Evolutionary conservation across 2,113 vertebrate species (phyloP), one percentile per base, ranked within the genome.

Genomic region (Oplegnathus fasciatus): DNA sequence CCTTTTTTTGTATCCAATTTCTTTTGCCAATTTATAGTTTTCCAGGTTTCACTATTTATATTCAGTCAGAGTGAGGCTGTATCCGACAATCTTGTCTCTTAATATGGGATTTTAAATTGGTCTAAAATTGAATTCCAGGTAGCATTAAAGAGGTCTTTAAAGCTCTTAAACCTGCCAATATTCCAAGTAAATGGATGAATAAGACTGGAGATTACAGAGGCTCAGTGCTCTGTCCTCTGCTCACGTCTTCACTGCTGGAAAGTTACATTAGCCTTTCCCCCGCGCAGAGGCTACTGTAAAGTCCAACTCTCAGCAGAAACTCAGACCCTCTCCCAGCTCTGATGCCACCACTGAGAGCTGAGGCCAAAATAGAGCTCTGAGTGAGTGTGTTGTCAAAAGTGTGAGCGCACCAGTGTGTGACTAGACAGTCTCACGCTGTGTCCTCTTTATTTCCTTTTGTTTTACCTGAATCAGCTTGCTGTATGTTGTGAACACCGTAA

Each of bases 341-440:
- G 76, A 85, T 1, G 4, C 32, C 68, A 82, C 52, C 6, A 18
- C 77, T 68, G 57, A 77, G 67, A 71, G 70, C 32, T 44, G 42
- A 69, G 24, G 74, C 66, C 62, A 73, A 89, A 90, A 88, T 80
- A 91, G 69, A 77, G 44, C 32, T 44, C 71, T 52, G 42, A 83
- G 15, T 34, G 2, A 82, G 40, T 32, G 40, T 50, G 55, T 26
- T 79, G 75, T 66, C 57, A 46, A 48, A 58, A 42, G 81, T 75
- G 76, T 30, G 73, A 86, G 28, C 32, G 48, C 58, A 1, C 30
- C 55, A n/a, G 40, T 40, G 32, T 52, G 44, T 32, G 75, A 44
- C 2, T 17, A 0, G 60, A 42, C 32, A 17, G 66, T 62, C n/a
- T n/a, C n/a, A 37, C 34, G 44, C 66, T 57, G 62, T 52, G 30